Base-by-base conservation (phyloP, 2,113 vertebrate species). In the Eretmochelys imbricata region DNA sequence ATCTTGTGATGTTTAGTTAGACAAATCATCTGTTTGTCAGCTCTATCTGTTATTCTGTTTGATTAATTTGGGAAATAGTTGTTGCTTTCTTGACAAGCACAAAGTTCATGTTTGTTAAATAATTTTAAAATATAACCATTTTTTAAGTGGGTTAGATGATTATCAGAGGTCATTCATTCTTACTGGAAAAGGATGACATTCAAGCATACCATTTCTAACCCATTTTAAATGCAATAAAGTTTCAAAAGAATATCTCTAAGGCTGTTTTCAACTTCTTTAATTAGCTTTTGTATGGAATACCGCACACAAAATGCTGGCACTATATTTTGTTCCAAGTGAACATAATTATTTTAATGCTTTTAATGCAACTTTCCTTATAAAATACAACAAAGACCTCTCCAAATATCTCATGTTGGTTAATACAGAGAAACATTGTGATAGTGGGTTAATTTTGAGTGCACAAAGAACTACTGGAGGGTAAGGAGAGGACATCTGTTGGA, bases 111-210 rank as follows among this genome's bases (percentile, higher is more conserved):
- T 98, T 98, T 98, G 98, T 98, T 98, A 98, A 99, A 98, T 98
- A 98, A 97, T 98, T 98, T 93, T 84, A 94, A 65, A 97, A 96
- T 98, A 98, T 96, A 95, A 93, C 87, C 84, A 88, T 82, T 92
- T 83, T 97, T 95, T 93, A 91, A 91, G 91, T 93, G 92, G 96
- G 98, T 98, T 97, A 98, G 99, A 99, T 99, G 98, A 98, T 98
- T 99, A 99, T 99, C 99, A 98, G 98, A 98, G 99, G 98, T 99
- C 98, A 98, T 99, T 98, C 98, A 98, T 99, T 99, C 98, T 98
- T 97, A 93, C 83, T 97, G 95, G 95, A 96, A 98, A 98, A 98
- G 97, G 98, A 98, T 99, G 98, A 99, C 99, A 99, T 99, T 99
- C 98, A 98, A 72, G 97, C 96, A 96, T 94, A 95, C 92, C 91